Evolutionary conservation across 2,113 vertebrate species (phyloP), one percentile per base, ranked within the genome.

Genomic region (Lampris incognitus): DNA sequence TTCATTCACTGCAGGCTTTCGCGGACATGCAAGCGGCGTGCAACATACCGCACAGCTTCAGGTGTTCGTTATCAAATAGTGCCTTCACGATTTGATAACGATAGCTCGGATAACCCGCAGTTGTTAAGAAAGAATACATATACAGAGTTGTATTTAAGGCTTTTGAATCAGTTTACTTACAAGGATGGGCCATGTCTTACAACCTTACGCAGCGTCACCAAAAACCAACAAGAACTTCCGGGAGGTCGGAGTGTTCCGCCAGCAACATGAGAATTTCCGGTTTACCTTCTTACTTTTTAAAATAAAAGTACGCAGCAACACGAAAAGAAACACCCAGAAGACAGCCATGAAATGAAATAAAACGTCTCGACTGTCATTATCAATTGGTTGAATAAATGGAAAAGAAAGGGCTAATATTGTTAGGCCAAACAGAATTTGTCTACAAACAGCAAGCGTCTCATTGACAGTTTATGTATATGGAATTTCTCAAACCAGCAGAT

Each of bases 131-230:
- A 61, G 50, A 1, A 54, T 2, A 0, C 1, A 9, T 0, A 41
- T 10, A 0, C 42, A 4, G 6, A 0, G 0, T 11, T 39, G 0
- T 1, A 48, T 9, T 65, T 1, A 3, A 9, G 54, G 36, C 37
- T 37, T 62, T 39, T 3, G 5, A 39, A 37, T 55, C 1, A 48
- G 86, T 71, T 70, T 52, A 93, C 94, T 95, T 77, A 95, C 94
- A 42, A 68, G 75, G 82, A 55, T 86, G 91, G 75, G 94, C 91
- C 94, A 95, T 94, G 89, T 94, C 91, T 84, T 56, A 11, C 73
- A 78, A 84, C 89, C 92, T 91, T 87, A 90, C 92, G 93, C 92
- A 94, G 89, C 94, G 93, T 94, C 93, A 94, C 92, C 93, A 86
- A 88, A 76, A 91, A 79, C 74, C 71, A 50, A 74, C 62, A 64